Evolutionary conservation across 2,888 invertebrate genomes (phyloP).

Genomic region (Lasioglossum pauxillum): DNA sequence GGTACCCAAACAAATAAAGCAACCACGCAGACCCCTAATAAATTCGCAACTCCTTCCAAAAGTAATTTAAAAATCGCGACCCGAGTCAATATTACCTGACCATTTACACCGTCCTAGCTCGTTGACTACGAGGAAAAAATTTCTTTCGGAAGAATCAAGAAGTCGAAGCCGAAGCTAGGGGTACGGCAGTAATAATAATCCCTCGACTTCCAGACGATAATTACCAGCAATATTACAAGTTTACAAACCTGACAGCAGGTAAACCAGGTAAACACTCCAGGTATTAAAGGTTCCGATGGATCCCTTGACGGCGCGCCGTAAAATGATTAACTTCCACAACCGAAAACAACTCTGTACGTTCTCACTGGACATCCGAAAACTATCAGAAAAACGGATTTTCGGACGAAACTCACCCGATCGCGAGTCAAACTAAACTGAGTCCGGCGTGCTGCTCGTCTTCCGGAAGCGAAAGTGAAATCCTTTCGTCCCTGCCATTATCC

Average conservation of each 20-base stretch:
- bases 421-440: slow-evolving; percentile 66
- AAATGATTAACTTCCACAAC: slow-evolving; percentile 70
- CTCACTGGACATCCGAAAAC: background rate
- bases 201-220: background rate
- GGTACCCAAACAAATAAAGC: background rate
- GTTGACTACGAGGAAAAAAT: background rate
- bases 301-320: slow-evolving; percentile 73
- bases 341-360: no score
- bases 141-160: background rate
- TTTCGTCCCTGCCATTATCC: slow-evolving; percentile 72
- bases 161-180: background rate
- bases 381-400: slow-evolving; percentile 19
- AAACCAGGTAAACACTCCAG: slow-evolving; percentile 33
- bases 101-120: background rate
- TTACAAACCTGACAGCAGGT: slow-evolving; percentile 28
- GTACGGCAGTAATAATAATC: background rate
- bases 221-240: background rate
- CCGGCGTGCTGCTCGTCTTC: slow-evolving; percentile 5
- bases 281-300: slow-evolving; percentile 24
- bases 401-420: slow-evolving; percentile 36
- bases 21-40: background rate
- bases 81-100: background rate
- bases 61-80: background rate
- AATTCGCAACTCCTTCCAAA: background rate
- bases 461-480: slow-evolving; percentile 77